These are phyloP conservation scores for Aquatica leii DNA, from an alignment of 2,888 invertebrate species.

Conservation along the genomic window DNA sequence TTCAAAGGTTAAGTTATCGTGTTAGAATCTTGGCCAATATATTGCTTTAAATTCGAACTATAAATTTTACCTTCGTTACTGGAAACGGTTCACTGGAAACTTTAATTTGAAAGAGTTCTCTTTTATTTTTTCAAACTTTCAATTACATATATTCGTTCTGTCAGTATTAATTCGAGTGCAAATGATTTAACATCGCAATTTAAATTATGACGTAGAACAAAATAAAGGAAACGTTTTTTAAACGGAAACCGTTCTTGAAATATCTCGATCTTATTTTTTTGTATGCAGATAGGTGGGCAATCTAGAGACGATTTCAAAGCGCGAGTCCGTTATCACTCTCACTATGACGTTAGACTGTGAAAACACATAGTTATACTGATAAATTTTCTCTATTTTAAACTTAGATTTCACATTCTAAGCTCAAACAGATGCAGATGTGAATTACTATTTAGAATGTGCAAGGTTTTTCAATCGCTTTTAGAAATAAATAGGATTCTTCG, in stretches of 20 bases:
- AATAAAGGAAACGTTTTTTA: too few relatives aligned
- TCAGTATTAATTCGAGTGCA: too few relatives aligned
- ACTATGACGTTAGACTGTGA: slow-evolving; percentile 48
- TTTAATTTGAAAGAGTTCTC: not conserved
- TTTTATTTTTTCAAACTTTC: not conserved
- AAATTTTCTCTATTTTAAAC: slow-evolving; percentile 25
- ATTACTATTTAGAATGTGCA: slow-evolving; percentile 50
- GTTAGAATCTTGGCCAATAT: slow-evolving; percentile 42
- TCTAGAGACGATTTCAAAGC: slow-evolving; percentile 57
- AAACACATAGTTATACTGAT: slow-evolving; percentile 5
- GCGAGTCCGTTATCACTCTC: slow-evolving; percentile 56
- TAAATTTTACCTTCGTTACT: slow-evolving; percentile 23
- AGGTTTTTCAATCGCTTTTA: slow-evolving; percentile 53
- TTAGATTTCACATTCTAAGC: slow-evolving; percentile 46
- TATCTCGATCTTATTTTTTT: slow-evolving; percentile 31
- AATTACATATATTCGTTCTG: too few relatives aligned
- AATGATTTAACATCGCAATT: too few relatives aligned
- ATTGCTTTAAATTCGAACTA: slow-evolving; percentile 42
- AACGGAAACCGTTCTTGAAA: slow-evolving; percentile 28
- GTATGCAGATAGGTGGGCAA: slow-evolving; percentile 55
- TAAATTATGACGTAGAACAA: too few relatives aligned
- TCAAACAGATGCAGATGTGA: slow-evolving; percentile 54
- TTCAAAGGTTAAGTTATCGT: slow-evolving; percentile 42
- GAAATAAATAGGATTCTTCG: slow-evolving; percentile 48
- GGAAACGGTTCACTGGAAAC: slow-evolving; percentile 21